These are phyloP conservation scores for Aurelia sp. DNA, from an alignment of 30 jellyfish, hydroid and myxozoan genomes.

Conservation along the genomic window DNA sequence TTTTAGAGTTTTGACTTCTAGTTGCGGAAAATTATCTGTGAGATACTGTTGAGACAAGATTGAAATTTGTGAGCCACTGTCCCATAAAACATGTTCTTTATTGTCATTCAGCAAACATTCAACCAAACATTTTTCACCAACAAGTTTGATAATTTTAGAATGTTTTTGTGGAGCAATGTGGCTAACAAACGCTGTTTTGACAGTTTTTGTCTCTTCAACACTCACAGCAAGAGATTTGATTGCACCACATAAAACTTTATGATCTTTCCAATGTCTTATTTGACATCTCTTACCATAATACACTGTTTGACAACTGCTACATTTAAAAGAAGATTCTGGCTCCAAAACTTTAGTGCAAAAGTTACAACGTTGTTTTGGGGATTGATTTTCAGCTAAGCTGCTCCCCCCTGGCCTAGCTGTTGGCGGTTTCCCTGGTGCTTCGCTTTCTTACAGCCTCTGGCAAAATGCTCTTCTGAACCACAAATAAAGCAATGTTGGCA, in stretches of 20 bases:
- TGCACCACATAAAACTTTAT: no score
- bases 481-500: constrained; percentile 41
- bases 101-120: constrained; percentile 8
- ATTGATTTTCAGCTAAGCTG: background rate
- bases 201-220: background rate
- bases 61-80: constrained; percentile 64
- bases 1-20: constrained; percentile 1
- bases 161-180: constrained; percentile 33
- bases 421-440: constrained; percentile 8
- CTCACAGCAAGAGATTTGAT: no score
- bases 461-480: constrained; percentile 24
- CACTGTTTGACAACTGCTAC: constrained; percentile 21
- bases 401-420: background rate
- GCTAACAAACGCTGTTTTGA: constrained; percentile 8
- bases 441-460: background rate
- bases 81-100: constrained; percentile 21
- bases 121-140: constrained; percentile 34
- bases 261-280: no score
- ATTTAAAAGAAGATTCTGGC: background rate
- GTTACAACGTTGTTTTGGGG: constrained; percentile 17
- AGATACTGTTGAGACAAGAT: constrained; percentile 20
- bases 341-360: constrained; percentile 8
- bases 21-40: background rate
- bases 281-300: background rate
- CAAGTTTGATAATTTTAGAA: constrained; percentile 1